Evolutionary conservation across 2,113 vertebrate genomes (phyloP), one percentile per base, ranked within the genome.

Genomic region (Anarrhichthys ocellatus): DNA sequence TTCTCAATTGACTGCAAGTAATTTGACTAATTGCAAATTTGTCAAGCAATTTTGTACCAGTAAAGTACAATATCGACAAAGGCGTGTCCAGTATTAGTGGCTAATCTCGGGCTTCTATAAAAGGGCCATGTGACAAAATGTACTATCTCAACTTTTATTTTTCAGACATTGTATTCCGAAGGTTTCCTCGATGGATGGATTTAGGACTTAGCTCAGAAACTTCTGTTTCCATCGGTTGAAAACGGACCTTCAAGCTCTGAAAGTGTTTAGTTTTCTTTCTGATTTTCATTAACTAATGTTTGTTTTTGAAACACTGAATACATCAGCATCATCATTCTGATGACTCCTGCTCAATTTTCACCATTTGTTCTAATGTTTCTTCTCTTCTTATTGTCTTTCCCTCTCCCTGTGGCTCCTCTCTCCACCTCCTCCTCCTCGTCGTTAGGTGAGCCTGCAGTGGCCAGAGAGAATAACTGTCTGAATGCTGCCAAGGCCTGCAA

Each of bases 401-500:
- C 68, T 2, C 6, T 40, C 15, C 24, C 68, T 4, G 0, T 44
- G 13, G 42, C 64, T 38, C 52, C 42, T 32, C 17, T 8, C 20
- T 42, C 40, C 63, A 27, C 46, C 20, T 42, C 40, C 63, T 32
- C 46, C 7, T 50, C 58, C 13, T 14, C 1, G 0, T 72, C 22
- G 34, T 67, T 84, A 98, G 97, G 96, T 76, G 98, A 99, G 84
- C 96, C 96, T 13, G 94, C 96, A 0, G 94, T 99, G 76, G 93
- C 96, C 79, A 96, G 96, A 89, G 98, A 97, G 89, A 99, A 99
- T 91, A 98, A 97, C 93, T 99, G 98, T 81, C 95, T 99, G 93
- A 98, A 97, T 0, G 98, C 98, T 0, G 98, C 98, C 73, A 99
- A 99, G 91, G 98, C 98, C 80, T 99, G 98, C 94, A 99, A 99